Evolutionary conservation across 2,113 vertebrate genomes (phyloP), one percentile per base, ranked within the genome.

Genomic region (Pseudorasbora parva): DNA sequence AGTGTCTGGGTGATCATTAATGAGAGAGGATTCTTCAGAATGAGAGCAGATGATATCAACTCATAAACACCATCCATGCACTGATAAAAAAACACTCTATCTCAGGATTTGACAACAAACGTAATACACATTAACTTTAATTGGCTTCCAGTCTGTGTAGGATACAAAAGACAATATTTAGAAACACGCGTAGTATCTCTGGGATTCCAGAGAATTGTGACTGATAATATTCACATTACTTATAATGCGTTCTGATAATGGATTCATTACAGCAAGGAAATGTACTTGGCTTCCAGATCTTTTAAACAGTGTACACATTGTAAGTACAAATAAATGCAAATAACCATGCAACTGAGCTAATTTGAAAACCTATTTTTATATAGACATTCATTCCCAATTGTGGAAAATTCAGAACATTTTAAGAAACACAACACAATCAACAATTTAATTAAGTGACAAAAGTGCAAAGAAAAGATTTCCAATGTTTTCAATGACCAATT

Each of bases 1-100:
- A 74, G 45, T 23, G 30, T 43, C 19, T 80, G 72, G 37, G 49
- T 33, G 47, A 47, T 62, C 68, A 47, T 80, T 69, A 57, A 60
- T 68, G 41, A 76, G 30, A 60, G 27, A 4, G 60, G 41, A 82
- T 5, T 73, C 62, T 41, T 56, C 43, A 37, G n/a, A 78, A 41
- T 56, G 19, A 80, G 49, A 79, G 23, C 0, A 8, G 33, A 41
- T 17, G 7, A 78, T 43, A 73, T 17, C 49, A 57, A 47, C 8
- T 21, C 30, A 82, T 41, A 78, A 30, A 21, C 17, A 74, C 37
- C 9, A 49, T 64, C 56, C 8, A 78, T 57, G 27, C 41, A 49
- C 12, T 41, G 51, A 60, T 54, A 8, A 72, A 62, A 47, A 62
- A 73, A 43, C 5, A 72, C 27, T 1, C 8, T 72, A 56, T 43